A percentile compares a stretch with the other conserved stretches of the same genome.
Conservation (phyloP, 2,888 invertebrate genomes). For the Cephus pulcher region DNA sequence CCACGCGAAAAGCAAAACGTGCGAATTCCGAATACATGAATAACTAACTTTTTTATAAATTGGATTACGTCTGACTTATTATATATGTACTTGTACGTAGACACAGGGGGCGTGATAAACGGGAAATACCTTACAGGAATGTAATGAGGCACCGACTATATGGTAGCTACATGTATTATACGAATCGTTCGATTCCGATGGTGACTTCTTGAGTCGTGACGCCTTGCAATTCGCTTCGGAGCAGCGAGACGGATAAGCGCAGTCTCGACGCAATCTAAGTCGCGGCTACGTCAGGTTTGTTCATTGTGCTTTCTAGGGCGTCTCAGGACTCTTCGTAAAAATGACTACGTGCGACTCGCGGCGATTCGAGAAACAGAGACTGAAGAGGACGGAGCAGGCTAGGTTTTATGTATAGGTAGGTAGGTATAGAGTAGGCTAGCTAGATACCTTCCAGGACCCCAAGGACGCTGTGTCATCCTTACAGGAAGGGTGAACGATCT, state of each 20-base stretch:
- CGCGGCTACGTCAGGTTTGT: neutral
- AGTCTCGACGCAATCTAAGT: neutral
- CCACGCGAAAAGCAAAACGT: neutral
- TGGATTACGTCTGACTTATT: neutral
- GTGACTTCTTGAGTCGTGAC: neutral
- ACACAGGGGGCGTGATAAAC: neutral
- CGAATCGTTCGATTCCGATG: neutral
- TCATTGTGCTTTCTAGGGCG: neutral
- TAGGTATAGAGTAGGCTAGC: neutral
- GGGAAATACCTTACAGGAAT: neutral
- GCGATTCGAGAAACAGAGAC: neutral
- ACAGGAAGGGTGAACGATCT: constrained; percentile 13
- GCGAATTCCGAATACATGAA: neutral
- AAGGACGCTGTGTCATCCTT: constrained; percentile 25
- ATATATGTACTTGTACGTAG: neutral
- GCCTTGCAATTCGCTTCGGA: neutral
- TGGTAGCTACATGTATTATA: neutral
- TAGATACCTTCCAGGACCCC: neutral
- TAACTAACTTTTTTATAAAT: neutral
- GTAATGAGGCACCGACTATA: neutral
- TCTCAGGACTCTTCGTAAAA: neutral
- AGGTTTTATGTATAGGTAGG: neutral
- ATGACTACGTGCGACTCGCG: neutral
- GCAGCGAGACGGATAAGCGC: neutral
- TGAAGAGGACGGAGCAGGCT: neutral